Conservation (phyloP, 2,113 vertebrate genomes). For the Tenebrosternarchus preto region DNA sequence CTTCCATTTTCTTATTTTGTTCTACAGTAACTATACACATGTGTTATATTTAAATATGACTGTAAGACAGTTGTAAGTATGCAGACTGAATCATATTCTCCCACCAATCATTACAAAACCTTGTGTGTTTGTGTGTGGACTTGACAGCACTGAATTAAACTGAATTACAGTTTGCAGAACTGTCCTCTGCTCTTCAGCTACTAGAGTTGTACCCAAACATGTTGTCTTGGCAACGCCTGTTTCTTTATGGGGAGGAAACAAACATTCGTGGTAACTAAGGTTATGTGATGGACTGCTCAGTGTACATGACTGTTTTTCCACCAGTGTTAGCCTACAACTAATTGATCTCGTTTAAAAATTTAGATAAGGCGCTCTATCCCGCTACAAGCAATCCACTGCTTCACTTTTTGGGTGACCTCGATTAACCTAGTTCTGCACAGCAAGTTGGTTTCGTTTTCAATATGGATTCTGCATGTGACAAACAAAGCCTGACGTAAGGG, state of each 20-base stretch:
- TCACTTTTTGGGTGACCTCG: neutral
- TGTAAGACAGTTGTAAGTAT: neutral
- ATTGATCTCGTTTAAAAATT: neutral
- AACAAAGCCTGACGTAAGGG: neutral
- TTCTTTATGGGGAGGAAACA: slow-evolving; percentile 3
- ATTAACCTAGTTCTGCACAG: neutral
- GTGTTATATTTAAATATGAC: neutral
- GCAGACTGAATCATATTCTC: neutral
- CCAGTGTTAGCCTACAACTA: neutral
- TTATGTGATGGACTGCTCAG: neutral
- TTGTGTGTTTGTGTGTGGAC: slow-evolving; percentile 7
- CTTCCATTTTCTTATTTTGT: too few species aligned
- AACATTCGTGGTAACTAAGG: neutral
- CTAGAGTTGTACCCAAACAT: neutral
- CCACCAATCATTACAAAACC: neutral
- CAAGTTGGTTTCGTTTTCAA: neutral
- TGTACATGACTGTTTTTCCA: too few species aligned
- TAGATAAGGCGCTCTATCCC: neutral
- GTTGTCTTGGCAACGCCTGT: neutral
- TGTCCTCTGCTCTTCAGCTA: neutral
- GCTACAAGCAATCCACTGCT: neutral
- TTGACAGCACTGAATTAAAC: slow-evolving; percentile 4
- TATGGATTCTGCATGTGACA: neutral
- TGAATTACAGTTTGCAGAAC: slow-evolving; percentile 21
- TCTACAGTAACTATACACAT: neutral